A percentile compares a stretch with the other conserved stretches of the same genome.
Evolutionary conservation across 2,888 invertebrate genomes (phyloP).

Genomic region (Brassicogethes aeneus): DNA sequence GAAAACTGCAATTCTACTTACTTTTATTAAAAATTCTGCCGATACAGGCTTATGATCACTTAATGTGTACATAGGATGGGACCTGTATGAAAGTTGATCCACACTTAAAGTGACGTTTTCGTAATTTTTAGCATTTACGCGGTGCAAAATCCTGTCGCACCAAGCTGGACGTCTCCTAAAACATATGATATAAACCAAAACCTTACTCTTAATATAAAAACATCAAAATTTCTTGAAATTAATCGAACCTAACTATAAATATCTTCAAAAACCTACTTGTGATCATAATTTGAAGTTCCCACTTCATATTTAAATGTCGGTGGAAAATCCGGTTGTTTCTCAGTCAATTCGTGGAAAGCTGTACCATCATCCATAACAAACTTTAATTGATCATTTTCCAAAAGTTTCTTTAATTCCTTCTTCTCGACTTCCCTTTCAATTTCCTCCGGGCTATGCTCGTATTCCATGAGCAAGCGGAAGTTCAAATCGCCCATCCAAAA

Average conservation of each 20-base stretch:
- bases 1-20: no score
- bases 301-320: slow-evolving; percentile 83
- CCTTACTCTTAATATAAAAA: no score
- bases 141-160: slow-evolving; percentile 89
- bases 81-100: slow-evolving; percentile 66
- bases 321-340: slow-evolving; percentile 66
- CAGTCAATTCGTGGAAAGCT: slow-evolving; percentile 76
- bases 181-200: no score
- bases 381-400: slow-evolving; percentile 68
- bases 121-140: slow-evolving; percentile 73
- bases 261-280: slow-evolving; percentile 54
- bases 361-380: slow-evolving; percentile 59
- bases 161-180: slow-evolving; percentile 86
- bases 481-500: slow-evolving; percentile 91
- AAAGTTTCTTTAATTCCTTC: slow-evolving; percentile 54
- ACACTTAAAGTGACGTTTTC: slow-evolving; percentile 71
- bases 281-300: slow-evolving; percentile 66
- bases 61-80: slow-evolving; percentile 64
- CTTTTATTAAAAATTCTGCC: slow-evolving; percentile 70
- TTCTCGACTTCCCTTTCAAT: slow-evolving; percentile 58
- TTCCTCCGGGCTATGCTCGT: slow-evolving; percentile 52
- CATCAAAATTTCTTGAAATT: slow-evolving; percentile 6
- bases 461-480: slow-evolving; percentile 65
- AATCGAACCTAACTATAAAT: slow-evolving; percentile 2
- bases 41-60: slow-evolving; percentile 94